Evolutionary conservation across 2,797 vertebrate genomes (phyloP).

Genomic region (Coregonus sp.): DNA sequence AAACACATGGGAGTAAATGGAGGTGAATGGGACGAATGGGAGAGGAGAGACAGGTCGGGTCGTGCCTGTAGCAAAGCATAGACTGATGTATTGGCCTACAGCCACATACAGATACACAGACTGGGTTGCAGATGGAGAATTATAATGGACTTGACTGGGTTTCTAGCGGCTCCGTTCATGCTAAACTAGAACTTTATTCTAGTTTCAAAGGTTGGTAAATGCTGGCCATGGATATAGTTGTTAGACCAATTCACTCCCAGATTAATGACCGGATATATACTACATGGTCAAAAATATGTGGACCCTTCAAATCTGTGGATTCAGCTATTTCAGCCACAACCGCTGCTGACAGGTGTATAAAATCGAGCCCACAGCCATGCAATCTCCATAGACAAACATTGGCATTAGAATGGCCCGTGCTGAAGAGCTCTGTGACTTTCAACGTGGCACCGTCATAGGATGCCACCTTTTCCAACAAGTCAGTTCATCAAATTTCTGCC

Average conservation of each 20-base stretch:
- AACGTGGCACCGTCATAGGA: no score
- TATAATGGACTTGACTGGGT: slow-evolving; percentile 56
- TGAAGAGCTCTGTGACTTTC: no score
- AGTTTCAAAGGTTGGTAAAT: neutral
- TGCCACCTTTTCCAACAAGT: no score
- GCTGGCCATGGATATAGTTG: neutral
- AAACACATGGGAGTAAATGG: slow-evolving; percentile 62
- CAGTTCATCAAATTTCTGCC: no score
- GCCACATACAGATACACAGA: slow-evolving; percentile 56
- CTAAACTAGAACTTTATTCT: slow-evolving; percentile 41
- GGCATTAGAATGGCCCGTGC: no score
- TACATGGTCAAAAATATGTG: no score
- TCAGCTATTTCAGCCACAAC: no score
- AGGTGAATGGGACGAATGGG: slow-evolving; percentile 19
- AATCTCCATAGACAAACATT: no score
- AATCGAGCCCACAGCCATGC: no score
- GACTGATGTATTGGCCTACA: slow-evolving; percentile 69
- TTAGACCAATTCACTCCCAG: neutral
- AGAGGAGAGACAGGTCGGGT: slow-evolving; percentile 45
- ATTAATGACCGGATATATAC: no score
- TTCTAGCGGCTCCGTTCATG: slow-evolving; percentile 45
- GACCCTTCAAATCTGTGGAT: no score
- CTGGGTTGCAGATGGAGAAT: slow-evolving; percentile 52
- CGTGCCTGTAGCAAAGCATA: slow-evolving; percentile 52
- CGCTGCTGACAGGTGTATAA: no score